These are phyloP conservation scores for Calyptomena viridis DNA, from an alignment of 2,113 vertebrate genomes.

Conservation along the genomic window DNA sequence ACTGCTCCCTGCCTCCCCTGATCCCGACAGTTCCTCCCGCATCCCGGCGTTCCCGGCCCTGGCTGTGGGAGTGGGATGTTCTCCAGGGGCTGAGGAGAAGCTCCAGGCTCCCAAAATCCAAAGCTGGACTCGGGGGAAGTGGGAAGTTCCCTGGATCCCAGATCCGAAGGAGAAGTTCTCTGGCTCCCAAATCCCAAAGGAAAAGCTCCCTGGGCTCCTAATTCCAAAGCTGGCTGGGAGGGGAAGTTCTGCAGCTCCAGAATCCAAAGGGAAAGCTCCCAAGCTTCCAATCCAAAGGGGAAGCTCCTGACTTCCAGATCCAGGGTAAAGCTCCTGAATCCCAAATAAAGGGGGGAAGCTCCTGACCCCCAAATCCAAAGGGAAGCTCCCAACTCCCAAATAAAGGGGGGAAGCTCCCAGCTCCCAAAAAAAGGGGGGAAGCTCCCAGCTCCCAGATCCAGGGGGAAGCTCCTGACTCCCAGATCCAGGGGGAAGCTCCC, in stretches of 20 bases:
- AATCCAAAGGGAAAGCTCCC: no score
- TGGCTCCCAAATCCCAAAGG: no score
- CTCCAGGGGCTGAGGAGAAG: not conserved
- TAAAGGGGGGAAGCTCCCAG: no score
- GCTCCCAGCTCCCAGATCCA: no score
- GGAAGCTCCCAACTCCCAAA: no score
- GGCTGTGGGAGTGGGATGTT: not conserved
- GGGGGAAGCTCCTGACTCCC: no score
- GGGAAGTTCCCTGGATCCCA: not conserved
- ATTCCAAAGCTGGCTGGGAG: not conserved
- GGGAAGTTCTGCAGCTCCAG: no score
- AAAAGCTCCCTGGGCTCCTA: no score
- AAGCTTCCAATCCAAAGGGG: not conserved
- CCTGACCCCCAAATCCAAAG: not conserved
- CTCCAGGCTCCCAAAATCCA: not conserved
- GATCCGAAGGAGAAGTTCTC: no score
- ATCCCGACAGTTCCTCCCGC: not conserved
- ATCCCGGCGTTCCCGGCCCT: fast-evolving
- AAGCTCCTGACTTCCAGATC: not conserved
- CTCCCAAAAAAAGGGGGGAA: no score
- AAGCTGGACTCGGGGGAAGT: not conserved
- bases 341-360: not conserved
- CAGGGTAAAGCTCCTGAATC: not conserved
- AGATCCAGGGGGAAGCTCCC: not conserved
- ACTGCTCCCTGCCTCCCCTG: not conserved